A percentile compares a stretch with the other conserved stretches of the same genome.
phyloP scores from a whole-genome alignment of 2,113 vertebrate species.

The Podarcis muralis region DNA sequence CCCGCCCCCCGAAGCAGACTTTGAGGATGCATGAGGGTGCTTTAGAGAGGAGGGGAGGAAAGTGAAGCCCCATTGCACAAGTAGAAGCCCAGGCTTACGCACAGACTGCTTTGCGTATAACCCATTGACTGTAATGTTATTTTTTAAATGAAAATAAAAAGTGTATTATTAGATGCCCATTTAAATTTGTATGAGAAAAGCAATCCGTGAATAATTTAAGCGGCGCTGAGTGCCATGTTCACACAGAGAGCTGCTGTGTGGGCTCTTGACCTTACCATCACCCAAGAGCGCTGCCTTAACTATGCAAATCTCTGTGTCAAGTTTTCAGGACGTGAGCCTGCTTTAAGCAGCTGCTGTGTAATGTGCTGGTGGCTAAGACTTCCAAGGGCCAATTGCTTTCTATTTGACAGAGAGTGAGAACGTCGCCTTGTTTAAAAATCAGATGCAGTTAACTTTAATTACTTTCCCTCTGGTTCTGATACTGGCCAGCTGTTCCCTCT shows the following conservation, averaged over 20 bases:
- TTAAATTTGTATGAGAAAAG: not conserved
- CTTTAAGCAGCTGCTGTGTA: not conserved
- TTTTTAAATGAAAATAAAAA: not conserved
- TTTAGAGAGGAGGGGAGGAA: no score
- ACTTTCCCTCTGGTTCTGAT: not conserved
- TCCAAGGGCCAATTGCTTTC: not conserved
- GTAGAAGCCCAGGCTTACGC: not conserved
- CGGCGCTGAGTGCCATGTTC: not conserved
- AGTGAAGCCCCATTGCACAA: no score
- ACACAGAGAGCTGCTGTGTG: not conserved
- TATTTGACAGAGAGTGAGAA: not conserved
- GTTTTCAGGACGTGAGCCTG: not conserved
- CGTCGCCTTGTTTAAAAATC: not conserved
- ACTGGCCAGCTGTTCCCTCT: not conserved
- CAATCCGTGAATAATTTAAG: not conserved
- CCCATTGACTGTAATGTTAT: not conserved
- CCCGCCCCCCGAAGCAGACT: no score
- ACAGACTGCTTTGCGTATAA: no score
- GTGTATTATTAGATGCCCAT: not conserved
- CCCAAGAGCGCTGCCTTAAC: not conserved
- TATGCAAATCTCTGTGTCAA: not conserved
- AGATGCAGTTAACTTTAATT: not conserved
- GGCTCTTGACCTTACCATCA: not conserved
- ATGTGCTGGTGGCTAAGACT: not conserved
- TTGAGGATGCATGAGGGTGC: no score